Conservation (phyloP, 2,888 invertebrate genomes). For the Idaea straminata region DNA sequence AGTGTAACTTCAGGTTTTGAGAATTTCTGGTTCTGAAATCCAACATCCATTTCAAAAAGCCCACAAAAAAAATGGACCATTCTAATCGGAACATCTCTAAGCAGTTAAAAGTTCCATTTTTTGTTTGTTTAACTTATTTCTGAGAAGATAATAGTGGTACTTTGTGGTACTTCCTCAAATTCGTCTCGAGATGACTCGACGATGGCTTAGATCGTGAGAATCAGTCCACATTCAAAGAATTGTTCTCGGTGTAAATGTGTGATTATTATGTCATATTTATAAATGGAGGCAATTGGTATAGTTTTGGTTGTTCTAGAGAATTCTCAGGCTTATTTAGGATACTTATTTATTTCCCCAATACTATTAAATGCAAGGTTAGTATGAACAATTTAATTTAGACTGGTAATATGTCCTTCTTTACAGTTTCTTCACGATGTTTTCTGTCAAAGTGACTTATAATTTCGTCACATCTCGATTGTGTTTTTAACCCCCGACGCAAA, state of each 20-base stretch:
- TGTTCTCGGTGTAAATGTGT: conserved; percentile 31
- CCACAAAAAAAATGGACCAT: conserved; percentile 60
- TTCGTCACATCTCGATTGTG: background rate
- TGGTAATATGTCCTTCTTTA: background rate
- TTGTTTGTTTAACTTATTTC: conserved; percentile 57
- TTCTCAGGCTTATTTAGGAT: background rate
- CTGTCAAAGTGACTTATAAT: background rate
- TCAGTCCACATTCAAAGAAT: conserved; percentile 31
- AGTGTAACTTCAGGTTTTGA: background rate
- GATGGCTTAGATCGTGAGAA: conserved; percentile 63
- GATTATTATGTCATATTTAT: conserved; percentile 28
- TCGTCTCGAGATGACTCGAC: conserved; percentile 66
- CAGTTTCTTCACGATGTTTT: background rate
- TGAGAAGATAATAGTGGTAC: conserved; percentile 61
- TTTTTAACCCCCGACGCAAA: too few species aligned
- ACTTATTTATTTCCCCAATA: background rate
- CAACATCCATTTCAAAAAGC: conserved; percentile 32
- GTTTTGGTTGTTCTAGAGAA: background rate
- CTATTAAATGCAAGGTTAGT: background rate
- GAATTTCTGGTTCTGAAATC: conserved; percentile 51
- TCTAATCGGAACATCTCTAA: conserved; percentile 58
- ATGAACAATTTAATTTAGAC: background rate
- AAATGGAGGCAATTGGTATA: conserved; percentile 19
- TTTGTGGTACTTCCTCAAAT: conserved; percentile 63
- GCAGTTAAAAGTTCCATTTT: conserved; percentile 25